A percentile compares a stretch with the other conserved stretches of the same genome.
Conservation (phyloP, 2,888 invertebrate genomes). For the Ommatoiulus sabulosus region DNA sequence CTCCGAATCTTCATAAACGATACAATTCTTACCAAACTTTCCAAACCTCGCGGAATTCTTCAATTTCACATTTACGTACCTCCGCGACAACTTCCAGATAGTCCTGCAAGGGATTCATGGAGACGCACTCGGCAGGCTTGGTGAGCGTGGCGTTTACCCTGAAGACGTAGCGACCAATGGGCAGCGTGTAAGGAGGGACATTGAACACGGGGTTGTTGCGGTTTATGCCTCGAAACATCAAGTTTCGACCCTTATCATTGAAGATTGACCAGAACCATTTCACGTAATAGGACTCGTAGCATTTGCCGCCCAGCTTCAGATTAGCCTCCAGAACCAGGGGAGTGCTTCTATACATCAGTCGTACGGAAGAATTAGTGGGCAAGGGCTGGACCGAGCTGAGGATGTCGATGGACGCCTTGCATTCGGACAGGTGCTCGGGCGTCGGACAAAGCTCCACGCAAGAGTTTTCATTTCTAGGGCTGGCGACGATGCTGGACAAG, state of each 20-base stretch:
- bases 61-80: background rate
- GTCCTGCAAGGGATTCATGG: background rate
- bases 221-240: background rate
- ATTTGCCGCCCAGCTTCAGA: background rate
- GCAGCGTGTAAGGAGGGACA: background rate
- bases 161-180: background rate
- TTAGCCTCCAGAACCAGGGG: background rate
- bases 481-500: too few relatives aligned
- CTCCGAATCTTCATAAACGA: too few relatives aligned
- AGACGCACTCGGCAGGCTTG: background rate
- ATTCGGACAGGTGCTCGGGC: too few relatives aligned
- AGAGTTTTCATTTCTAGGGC: too few relatives aligned
- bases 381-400: background rate
- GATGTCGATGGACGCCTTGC: background rate
- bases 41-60: background rate
- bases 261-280: background rate
- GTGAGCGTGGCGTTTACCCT: background rate
- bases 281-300: background rate
- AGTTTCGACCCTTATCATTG: background rate
- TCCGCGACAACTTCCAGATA: background rate
- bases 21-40: too few relatives aligned
- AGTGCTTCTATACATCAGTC: background rate
- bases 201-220: background rate
- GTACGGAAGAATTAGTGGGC: background rate
- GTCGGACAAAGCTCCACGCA: too few relatives aligned